Evolutionary conservation across 2,888 invertebrate species (phyloP).

Genomic region (Drosophila percnosoma): DNA sequence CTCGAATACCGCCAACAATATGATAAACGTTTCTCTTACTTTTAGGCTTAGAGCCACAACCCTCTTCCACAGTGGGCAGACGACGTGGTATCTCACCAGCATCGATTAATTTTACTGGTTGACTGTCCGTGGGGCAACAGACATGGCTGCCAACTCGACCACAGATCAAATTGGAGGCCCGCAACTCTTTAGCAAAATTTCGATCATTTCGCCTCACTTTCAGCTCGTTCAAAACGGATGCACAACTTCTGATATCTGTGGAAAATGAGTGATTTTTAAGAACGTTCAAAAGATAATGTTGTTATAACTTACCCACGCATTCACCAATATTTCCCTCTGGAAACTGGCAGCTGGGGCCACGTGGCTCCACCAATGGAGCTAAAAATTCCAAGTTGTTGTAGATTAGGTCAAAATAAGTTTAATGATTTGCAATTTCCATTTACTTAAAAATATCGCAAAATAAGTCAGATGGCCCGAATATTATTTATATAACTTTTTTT

Average conservation of each 20-base stretch:
- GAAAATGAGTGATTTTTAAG: neutral
- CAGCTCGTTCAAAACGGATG: conserved; percentile 63
- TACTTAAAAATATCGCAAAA: neutral
- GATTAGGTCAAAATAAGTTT: neutral
- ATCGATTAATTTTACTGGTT: conserved; percentile 35
- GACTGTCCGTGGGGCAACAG: conserved; percentile 75
- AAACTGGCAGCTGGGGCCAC: conserved; percentile 51
- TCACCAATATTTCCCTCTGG: conserved; percentile 66
- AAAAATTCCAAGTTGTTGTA: neutral
- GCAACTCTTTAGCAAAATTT: conserved; percentile 66
- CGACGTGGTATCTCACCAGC: conserved; percentile 67
- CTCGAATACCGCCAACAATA: conserved; percentile 88
- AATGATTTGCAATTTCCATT: neutral
- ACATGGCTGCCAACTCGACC: conserved; percentile 59
- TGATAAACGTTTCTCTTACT: fast-evolving
- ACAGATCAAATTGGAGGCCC: conserved; percentile 79
- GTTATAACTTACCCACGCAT: conserved; percentile 69
- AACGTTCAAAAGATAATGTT: too few species aligned
- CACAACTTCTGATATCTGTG: conserved; percentile 73
- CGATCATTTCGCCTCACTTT: conserved; percentile 64
- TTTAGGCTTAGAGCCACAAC: conserved; percentile 88
- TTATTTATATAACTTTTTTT: neutral
- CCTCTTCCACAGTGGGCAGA: conserved; percentile 83
- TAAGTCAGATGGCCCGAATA: neutral
- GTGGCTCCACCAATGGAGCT: neutral